These are phyloP conservation scores for Buathra laborator DNA, from an alignment of 2,888 invertebrate genomes.

Conservation along the genomic window DNA sequence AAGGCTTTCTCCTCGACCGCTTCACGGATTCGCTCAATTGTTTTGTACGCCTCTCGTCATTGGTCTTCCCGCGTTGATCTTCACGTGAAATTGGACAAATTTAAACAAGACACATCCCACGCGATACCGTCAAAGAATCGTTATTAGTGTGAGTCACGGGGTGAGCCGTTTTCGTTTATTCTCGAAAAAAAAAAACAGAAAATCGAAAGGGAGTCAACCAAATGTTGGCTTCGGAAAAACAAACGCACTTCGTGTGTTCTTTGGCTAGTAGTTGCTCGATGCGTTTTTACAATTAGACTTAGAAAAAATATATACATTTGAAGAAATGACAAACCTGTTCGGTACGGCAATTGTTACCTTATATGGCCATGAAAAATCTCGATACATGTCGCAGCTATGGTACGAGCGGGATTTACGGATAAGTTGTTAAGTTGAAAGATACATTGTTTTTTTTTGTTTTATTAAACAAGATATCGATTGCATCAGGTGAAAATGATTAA, in stretches of 20 bases:
- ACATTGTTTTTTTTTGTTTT: not conserved
- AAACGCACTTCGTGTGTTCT: conserved; percentile 18
- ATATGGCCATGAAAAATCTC: conserved; percentile 60
- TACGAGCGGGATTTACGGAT: conserved; percentile 15
- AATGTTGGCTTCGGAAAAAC: not conserved
- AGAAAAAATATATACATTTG: not conserved
- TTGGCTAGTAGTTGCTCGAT: not conserved
- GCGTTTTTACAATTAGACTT: not conserved
- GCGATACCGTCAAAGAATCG: conserved; percentile 2
- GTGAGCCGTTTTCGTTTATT: conserved; percentile 9
- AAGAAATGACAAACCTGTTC: conserved; percentile 8
- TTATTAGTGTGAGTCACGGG: conserved; percentile 52
- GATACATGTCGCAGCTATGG: not conserved
- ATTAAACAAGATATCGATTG: not conserved
- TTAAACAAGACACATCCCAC: conserved; percentile 8
- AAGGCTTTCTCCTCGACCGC: conserved; percentile 13
- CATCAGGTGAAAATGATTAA: not conserved
- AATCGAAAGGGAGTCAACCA: not conserved
- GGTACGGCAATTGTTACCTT: conserved; percentile 59
- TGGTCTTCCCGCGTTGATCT: conserved; percentile 10
- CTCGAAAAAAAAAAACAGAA: not conserved
- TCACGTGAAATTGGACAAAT: conserved; percentile 28
- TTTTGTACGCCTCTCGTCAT: not conserved
- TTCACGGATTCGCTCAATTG: conserved; percentile 21
- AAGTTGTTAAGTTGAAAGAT: not conserved